These are phyloP conservation scores for Lepidotrigona ventralis DNA, from an alignment of 1,140 invertebrate species.

Conservation along the genomic window DNA sequence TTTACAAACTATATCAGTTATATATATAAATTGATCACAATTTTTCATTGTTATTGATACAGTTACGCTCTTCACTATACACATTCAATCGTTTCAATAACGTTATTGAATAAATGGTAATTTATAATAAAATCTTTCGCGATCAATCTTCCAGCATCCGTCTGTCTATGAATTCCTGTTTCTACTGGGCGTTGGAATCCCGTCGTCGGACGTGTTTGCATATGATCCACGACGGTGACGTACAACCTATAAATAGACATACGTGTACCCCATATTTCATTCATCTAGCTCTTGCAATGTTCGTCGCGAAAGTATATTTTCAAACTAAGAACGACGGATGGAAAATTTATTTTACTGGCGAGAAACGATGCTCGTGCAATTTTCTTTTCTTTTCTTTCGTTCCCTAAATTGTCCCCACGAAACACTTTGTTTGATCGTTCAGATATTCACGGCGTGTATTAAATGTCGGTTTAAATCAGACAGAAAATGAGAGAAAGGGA, in stretches of 20 bases:
- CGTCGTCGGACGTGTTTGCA: conserved; percentile 11
- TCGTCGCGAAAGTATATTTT: neutral
- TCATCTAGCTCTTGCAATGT: neutral
- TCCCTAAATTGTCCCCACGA: too few relatives aligned
- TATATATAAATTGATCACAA: too few relatives aligned
- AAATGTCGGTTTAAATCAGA: too few relatives aligned
- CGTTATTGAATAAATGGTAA: neutral
- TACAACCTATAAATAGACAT: conserved; percentile 2
- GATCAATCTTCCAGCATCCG: neutral
- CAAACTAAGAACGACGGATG: too few relatives aligned
- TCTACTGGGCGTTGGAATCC: conserved; percentile 12
- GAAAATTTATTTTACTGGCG: neutral
- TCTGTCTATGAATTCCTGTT: neutral
- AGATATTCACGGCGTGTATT: neutral
- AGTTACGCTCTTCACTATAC: too few relatives aligned
- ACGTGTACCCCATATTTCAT: conserved; percentile 17
- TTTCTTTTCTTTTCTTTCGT: too few relatives aligned
- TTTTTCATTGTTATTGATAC: too few relatives aligned
- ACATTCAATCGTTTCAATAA: neutral
- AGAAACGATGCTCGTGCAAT: neutral
- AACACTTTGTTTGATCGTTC: too few relatives aligned
- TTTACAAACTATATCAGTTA: too few relatives aligned
- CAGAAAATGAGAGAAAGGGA: too few relatives aligned
- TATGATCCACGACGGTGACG: conserved; percentile 19
- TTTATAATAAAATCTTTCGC: conserved; percentile 12